Conservation (phyloP, 2,797 vertebrate genomes). For the Neomorphus geoffroyi region DNA sequence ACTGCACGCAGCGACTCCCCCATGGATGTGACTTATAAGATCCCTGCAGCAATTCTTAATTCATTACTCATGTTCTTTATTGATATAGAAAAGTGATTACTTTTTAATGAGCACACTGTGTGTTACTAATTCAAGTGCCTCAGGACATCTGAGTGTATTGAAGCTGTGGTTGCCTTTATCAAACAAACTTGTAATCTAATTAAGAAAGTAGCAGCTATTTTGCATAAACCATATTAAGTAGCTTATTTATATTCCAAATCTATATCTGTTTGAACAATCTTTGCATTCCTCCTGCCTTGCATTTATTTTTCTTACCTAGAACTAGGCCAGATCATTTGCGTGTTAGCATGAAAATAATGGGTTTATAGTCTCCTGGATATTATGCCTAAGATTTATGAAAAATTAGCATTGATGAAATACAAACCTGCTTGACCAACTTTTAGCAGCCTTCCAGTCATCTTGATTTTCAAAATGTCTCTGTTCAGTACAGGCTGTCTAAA, state of each 20-base stretch:
- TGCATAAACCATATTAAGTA: constrained; percentile 6
- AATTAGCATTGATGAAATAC: not conserved
- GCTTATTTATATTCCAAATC: constrained; percentile 24
- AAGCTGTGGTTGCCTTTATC: constrained; percentile 6
- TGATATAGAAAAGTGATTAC: constrained; percentile 15
- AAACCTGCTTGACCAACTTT: not conserved
- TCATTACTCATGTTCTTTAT: not conserved
- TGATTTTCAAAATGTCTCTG: not conserved
- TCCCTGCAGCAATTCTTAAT: not conserved
- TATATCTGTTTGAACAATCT: not conserved
- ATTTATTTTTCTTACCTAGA: not conserved
- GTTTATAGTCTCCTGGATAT: not conserved
- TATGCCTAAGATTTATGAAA: not conserved
- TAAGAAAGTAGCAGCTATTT: constrained; percentile 24
- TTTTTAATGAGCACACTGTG: not conserved
- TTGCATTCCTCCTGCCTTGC: not conserved
- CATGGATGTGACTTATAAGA: not conserved
- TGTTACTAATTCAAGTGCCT: constrained; percentile 19
- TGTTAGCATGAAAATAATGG: rapidly evolving
- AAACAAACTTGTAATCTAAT: constrained; percentile 33
- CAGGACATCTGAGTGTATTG: not conserved
- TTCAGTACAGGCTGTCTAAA: not conserved
- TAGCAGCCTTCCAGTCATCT: not conserved
- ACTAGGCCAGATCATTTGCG: not conserved
- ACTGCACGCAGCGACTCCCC: not conserved